Base-by-base conservation (phyloP, 2,888 invertebrate genomes). In the Mellilla xanthometata region DNA sequence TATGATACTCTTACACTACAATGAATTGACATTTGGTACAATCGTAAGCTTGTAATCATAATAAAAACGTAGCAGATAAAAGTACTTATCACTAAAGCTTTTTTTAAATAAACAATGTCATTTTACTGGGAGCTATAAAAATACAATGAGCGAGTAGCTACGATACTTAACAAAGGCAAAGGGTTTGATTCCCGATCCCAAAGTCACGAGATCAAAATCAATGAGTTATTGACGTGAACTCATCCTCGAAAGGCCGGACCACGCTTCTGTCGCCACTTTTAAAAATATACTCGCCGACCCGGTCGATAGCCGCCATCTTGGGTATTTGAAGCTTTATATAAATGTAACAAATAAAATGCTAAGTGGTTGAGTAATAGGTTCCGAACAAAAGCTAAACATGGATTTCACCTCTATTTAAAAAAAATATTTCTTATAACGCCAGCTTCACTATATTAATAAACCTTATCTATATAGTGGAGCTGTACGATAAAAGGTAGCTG, bases 361-460 rank as follows among this genome's bases (percentile, higher is more conserved):
- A n/a, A n/a, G n/a, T n/a, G n/a, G n/a, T n/a, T n/a, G 31, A 15
- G 22, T 12, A 23, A 39, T 39, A 39, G 12, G 10, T 8, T 33
- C 22, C 11, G 11, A 33, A 40, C 28, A 34, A 34, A 29, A 42
- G 12, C n/a, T 43, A 10, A 7, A n/a, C n/a, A 35, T 23, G n/a
- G 24, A 30, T 30, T 35, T 23, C 9, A 12, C 10, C n/a, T n/a
- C n/a, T n/a, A n/a, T n/a, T n/a, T n/a, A n/a, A n/a, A n/a, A n/a
- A n/a, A n/a, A n/a, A n/a, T n/a, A 39, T 42, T 46, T 33, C 34
- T 45, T 39, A 33, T 39, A 50, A 48, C 44, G 39, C 36, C 30
- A 23, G 42, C 31, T 36, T 49, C 33, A 52, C 39, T 55, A 30
- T 34, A 52, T 45, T 52, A 39, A 55, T 42, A 47, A 28, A n/a